These are phyloP conservation scores for Odontesthes bonariensis DNA, from an alignment of 2,113 vertebrate genomes.

Conservation along the genomic window DNA sequence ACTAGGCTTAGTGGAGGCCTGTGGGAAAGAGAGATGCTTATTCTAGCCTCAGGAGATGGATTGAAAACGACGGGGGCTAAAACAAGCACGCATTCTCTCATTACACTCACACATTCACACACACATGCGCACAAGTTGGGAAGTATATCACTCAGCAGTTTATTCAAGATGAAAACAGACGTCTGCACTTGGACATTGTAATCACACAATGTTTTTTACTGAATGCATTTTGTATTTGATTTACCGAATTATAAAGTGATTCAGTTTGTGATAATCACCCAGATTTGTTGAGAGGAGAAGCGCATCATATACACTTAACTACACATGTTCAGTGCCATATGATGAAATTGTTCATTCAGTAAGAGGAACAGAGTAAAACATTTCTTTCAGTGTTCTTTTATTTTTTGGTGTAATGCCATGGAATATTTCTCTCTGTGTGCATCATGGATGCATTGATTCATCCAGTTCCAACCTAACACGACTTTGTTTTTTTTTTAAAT, in stretches of 20 bases:
- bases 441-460: too few relatives aligned
- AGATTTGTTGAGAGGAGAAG: neutral
- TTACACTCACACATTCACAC: constrained; percentile 60
- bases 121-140: constrained; percentile 29
- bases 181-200: neutral
- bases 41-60: constrained; percentile 78
- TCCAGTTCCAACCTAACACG: too few relatives aligned
- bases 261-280: neutral
- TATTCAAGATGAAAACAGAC: constrained; percentile 9
- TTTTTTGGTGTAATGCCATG: too few relatives aligned
- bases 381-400: too few relatives aligned
- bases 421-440: too few relatives aligned
- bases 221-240: constrained; percentile 26
- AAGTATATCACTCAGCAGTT: constrained; percentile 16
- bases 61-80: constrained; percentile 76
- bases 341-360: neutral
- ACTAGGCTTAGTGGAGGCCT: constrained; percentile 78
- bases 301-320: constrained; percentile 3
- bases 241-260: neutral
- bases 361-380: neutral
- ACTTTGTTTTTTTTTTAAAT: too few relatives aligned
- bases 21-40: constrained; percentile 82
- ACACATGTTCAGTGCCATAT: neutral
- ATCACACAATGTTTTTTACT: neutral
- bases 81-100: constrained; percentile 75